Conservation (phyloP, 2,113 vertebrate genomes). For the Coreoperca whiteheadi region DNA sequence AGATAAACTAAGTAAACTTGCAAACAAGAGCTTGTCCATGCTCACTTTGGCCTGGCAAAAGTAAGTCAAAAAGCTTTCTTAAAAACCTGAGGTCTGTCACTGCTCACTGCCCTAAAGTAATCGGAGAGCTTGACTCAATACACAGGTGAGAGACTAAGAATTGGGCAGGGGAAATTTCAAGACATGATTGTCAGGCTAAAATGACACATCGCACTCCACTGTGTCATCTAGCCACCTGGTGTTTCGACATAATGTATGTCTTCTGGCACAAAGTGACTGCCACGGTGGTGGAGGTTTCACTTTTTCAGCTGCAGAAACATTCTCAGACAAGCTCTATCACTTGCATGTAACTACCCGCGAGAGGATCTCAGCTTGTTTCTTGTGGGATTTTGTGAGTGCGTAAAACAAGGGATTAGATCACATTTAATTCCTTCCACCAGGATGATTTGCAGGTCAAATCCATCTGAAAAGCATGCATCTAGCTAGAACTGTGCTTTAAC, state of each 20-base stretch:
- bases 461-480: conserved; percentile 13
- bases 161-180: neutral
- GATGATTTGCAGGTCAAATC: conserved; percentile 36
- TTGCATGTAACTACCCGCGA: neutral
- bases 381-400: conserved; percentile 5
- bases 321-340: neutral
- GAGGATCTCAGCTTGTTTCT: conserved; percentile 11
- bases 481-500: neutral
- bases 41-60: neutral
- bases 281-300: neutral
- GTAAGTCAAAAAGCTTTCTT: neutral
- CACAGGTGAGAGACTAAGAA: no score
- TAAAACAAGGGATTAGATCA: conserved; percentile 35
- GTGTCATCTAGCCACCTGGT: neutral
- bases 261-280: neutral
- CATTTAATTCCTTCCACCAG: conserved; percentile 30
- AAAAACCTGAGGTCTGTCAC: neutral
- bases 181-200: neutral
- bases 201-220: neutral
- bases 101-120: neutral
- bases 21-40: neutral
- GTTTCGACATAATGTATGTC: neutral
- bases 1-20: conserved; percentile 14
- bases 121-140: neutral
- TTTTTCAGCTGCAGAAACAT: neutral